Evolutionary conservation across 2,797 vertebrate species (phyloP), one percentile per base, ranked within the genome.

Genomic region (Allobates femoralis): DNA sequence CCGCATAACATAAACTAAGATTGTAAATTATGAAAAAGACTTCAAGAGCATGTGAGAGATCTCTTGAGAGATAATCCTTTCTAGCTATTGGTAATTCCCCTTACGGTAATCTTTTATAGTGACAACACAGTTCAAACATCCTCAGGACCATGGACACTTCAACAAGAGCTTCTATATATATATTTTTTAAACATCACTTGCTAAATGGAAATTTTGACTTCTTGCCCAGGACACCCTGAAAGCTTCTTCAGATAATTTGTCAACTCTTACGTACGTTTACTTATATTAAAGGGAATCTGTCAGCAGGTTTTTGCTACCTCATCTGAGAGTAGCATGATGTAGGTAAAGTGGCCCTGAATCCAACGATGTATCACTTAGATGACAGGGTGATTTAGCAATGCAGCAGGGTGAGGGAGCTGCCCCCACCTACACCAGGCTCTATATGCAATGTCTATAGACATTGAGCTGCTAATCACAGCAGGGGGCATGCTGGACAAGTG

Each of bases 141-240:
- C 81, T 81, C 64, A 93, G 94, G 93, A 90, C 81, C 34, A 84
- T 91, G 83, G 92, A 91, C 91, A 92, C 93, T 94, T 92, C 86
- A 60, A 86, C 91, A 92, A 94, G 91, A 94, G 91, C 89, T 91
- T 93, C 90, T 3, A 30, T 28, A 16, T 18, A n/a, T n/a, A n/a
- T 34, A 74, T 94, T 95, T 95, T 94, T 93, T 94, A 94, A 95
- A 95, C 93, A 94, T 94, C 90, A 92, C 56, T 91, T 77, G 89
- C 79, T 94, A 95, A 95, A 95, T 94, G 93, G 93, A 95, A 91
- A 92, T 91, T 93, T 94, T 95, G 93, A 95, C 91, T 94, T 94
- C 93, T 92, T 94, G 94, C 94, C 94, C 93, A 0, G 93, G 91
- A 95, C 93, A 93, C 92, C 93, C 92, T 94, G 92, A 92, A 90